A percentile compares a stretch with the other conserved stretches of the same genome.
These are phyloP conservation scores for Salmo trutta DNA, from an alignment of 2,797 vertebrate species.

Conservation along the genomic window DNA sequence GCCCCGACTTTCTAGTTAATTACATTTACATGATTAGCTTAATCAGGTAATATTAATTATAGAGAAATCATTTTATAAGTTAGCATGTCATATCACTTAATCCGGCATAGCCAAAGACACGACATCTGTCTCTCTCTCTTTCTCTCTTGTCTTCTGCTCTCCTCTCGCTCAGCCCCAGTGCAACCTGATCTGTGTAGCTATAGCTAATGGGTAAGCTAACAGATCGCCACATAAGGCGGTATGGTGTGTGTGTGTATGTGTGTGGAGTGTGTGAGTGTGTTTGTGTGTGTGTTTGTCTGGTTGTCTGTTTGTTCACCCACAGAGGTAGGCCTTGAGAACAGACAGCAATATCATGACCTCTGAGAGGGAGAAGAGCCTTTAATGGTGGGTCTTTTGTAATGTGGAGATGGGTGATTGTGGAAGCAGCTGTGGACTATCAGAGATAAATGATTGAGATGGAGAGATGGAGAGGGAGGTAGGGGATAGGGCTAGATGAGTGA, in stretches of 20 bases:
- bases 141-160: slow-evolving; percentile 5
- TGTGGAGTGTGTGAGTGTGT: no score
- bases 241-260: slow-evolving; percentile 22
- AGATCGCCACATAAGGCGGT: slow-evolving; percentile 72
- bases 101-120: no score
- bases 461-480: no score
- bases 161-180: slow-evolving; percentile 41
- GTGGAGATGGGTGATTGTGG: slow-evolving; percentile 56
- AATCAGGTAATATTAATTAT: no score
- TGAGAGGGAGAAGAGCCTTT: slow-evolving; percentile 28
- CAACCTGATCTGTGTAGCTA: slow-evolving; percentile 72
- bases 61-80: no score
- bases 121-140: slow-evolving; percentile 28
- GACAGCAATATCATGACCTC: slow-evolving; percentile 62
- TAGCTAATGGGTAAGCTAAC: slow-evolving; percentile 70
- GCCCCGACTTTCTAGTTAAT: no score
- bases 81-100: no score
- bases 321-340: slow-evolving; percentile 33
- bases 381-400: slow-evolving; percentile 62
- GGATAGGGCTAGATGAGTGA: no score
- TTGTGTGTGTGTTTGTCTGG: no score
- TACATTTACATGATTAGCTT: no score
- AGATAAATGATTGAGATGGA: slow-evolving; percentile 6
- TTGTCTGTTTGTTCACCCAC: no score
- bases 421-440: slow-evolving; percentile 36